Conservation (phyloP, 2,888 invertebrate genomes). For the Masnerella sp. region DNA sequence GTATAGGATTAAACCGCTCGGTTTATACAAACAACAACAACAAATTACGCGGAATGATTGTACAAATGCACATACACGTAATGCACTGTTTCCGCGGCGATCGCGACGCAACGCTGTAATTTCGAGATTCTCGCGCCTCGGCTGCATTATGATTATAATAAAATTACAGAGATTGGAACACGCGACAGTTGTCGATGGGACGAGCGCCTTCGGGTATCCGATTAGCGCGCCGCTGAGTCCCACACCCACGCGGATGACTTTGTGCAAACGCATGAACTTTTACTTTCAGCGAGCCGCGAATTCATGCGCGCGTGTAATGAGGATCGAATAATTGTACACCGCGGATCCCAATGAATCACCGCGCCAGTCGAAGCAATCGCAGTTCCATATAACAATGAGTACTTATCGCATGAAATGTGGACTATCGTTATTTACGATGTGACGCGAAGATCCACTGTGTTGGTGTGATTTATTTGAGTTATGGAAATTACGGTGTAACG, state of each 20-base stretch:
- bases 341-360: slow-evolving; percentile 15
- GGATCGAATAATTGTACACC: slow-evolving; percentile 30
- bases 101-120: slow-evolving; percentile 11
- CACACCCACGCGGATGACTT: slow-evolving; percentile 60
- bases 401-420: slow-evolving; percentile 12
- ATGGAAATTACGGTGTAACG: slow-evolving; percentile 26
- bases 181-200: slow-evolving; percentile 53
- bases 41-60: too few species aligned
- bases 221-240: slow-evolving; percentile 48
- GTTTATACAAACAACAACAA: too few species aligned
- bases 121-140: slow-evolving; percentile 9
- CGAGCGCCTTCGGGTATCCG: slow-evolving; percentile 47
- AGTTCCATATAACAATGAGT: slow-evolving; percentile 17
- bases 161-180: slow-evolving; percentile 41
- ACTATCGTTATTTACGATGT: slow-evolving; percentile 32
- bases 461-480: slow-evolving; percentile 26
- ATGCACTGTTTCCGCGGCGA: background rate
- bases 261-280: slow-evolving; percentile 56
- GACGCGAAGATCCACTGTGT: slow-evolving; percentile 19
- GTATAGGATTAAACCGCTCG: too few species aligned
- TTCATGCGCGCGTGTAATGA: slow-evolving; percentile 35
- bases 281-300: slow-evolving; percentile 52
- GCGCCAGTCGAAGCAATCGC: slow-evolving; percentile 16
- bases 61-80: too few species aligned
- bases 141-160: slow-evolving; percentile 31